Base-by-base conservation (phyloP, 2,888 invertebrate species). In the Acronicta alni region DNA sequence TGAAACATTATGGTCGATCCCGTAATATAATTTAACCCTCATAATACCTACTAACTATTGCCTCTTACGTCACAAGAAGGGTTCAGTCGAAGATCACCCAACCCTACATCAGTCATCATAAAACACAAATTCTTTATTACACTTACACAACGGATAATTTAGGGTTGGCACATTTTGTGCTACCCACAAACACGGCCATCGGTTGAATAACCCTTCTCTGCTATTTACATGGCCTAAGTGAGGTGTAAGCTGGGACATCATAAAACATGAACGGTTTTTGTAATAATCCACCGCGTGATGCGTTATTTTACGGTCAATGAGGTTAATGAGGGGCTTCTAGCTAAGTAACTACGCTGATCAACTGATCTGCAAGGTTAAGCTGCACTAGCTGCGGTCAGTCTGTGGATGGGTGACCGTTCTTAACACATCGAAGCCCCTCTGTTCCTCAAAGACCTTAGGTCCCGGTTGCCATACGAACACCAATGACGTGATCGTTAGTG, bases 81-180 rank as follows among this genome's bases (percentile, higher is more conserved):
- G 35, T 35, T 35, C n/a, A 35, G 1, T 5, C 35, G 45, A 70
- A 42, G 26, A 39, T 49, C 41, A n/a, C 41, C 10, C 20, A 51
- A 57, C 51, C 42, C 39, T 43, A 46, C 38, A 65, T 37, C 43
- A 63, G 35, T 39, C 49, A 65, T 51, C 35, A 35, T 35, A 35
- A 65, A 71, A 66, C 65, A 66, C 51, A 58, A 67, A 67, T 58
- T 58, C 49, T 52, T 43, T 52, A 72, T 72, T 57, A 47, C 17
- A 39, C 10, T 39, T 39, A 16, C 9, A 41, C n/a, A 32, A 51
- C n/a, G n/a, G 15, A 18, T 9, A 51, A 42, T 59, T 44, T 41
- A 45, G 41, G 46, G 68, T 51, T 42, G 38, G 38, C 46, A 52
- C 48, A 70, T 30, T 70, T 51, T 41, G 35, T 47, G 38, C 5